Base-by-base conservation (phyloP, 2,113 vertebrate species). In the Bos indicus region DNA sequence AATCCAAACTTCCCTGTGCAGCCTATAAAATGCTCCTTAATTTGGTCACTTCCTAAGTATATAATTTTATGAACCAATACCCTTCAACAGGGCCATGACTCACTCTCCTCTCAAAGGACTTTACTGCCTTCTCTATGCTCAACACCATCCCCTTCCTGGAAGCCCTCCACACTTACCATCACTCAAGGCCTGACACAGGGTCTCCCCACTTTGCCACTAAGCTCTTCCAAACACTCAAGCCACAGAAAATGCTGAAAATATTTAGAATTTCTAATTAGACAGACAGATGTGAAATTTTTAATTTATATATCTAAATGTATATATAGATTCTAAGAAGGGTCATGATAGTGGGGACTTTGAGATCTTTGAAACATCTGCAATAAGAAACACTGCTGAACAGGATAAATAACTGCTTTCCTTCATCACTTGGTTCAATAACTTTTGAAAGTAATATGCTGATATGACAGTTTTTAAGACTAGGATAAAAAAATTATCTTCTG, bases 401-500 rank as follows among this genome's bases (percentile, higher is more conserved):
- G 62, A 93, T 40, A 91, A 84, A 59, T 60, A 62, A 57, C 10
- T 40, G 54, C 26, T 88, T 64, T 60, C 56, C 14, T 90, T 90
- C 36, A 64, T 59, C 23, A 28, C 57, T 36, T 77, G 36, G 28
- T 43, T 64, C 59, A 88, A 17, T n/a, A 80, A 95, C 15, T 90
- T 40, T 88, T 74, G 57, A 92, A 84, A 26, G 46, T 57, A 81
- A 57, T 36, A 59, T 81, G n/a, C 30, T 83, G 43, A n/a, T 81
- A 54, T 82, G 56, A 86, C 56, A 91, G 57, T 40, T 86, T 93
- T 80, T 46, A 64, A 87, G 74, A 86, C 7, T 19, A 92, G 28
- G 51, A 92, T 86, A 54, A 91, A 84, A 94, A 93, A 94, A 87
- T 21, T 15, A 90, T 52, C 48, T 90, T 94, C 43, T 95, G 46